These are phyloP conservation scores for Tricholaema leucomelas DNA, from an alignment of 2,113 vertebrate species.

Conservation along the genomic window DNA sequence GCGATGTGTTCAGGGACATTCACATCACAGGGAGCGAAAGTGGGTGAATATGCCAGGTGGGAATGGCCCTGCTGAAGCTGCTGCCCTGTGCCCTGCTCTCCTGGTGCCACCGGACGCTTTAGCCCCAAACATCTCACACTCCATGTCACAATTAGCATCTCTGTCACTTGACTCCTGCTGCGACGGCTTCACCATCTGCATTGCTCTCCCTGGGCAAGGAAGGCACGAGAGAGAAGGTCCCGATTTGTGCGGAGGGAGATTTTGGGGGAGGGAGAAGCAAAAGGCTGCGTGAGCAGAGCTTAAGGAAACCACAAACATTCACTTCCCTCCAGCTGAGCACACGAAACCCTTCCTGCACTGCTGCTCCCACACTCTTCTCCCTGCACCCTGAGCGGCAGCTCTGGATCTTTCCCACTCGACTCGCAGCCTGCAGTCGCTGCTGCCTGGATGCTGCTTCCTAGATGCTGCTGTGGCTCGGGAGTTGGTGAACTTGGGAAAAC, in stretches of 20 bases:
- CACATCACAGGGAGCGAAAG: not conserved
- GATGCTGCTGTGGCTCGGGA: not conserved
- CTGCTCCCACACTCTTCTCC: rapidly evolving
- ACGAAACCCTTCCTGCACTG: rapidly evolving
- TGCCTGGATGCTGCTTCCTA: not conserved
- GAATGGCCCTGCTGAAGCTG: not conserved
- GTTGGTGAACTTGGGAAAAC: not conserved
- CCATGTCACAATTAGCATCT: not conserved
- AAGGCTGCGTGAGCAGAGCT: not conserved
- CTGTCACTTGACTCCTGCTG: not conserved
- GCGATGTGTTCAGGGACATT: not conserved
- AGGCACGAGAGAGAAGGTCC: rapidly evolving
- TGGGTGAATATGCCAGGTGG: not conserved
- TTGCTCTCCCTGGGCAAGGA: not conserved
- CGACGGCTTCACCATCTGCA: not conserved
- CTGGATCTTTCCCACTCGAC: not conserved
- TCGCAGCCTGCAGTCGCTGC: not conserved
- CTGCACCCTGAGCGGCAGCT: rapidly evolving
- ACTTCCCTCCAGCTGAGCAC: not conserved
- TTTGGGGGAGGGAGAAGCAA: not conserved
- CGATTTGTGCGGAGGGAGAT: rapidly evolving
- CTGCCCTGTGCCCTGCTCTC: not conserved
- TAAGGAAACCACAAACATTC: not conserved
- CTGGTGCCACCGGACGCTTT: rapidly evolving
- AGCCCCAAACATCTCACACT: not conserved